Evolutionary conservation across 2,888 invertebrate genomes (phyloP).

Genomic region (Orthonychiurus folsomi): DNA sequence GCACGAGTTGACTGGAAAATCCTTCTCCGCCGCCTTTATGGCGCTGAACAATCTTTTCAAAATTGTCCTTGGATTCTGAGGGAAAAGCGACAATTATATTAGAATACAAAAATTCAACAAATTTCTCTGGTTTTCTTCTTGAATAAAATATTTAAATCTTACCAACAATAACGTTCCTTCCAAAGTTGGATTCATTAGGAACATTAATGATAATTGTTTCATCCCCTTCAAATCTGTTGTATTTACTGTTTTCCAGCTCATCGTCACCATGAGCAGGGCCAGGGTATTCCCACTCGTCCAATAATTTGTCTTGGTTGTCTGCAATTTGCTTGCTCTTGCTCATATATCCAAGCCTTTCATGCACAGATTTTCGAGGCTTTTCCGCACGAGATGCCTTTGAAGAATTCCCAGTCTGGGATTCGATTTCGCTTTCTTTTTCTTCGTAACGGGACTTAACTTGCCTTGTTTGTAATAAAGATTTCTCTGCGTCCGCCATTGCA

Average conservation of each 20-base stretch:
- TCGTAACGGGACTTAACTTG: background rate
- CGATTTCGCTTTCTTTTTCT: background rate
- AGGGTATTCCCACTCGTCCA: background rate
- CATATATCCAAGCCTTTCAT: background rate
- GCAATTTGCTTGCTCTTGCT: background rate
- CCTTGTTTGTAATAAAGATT: background rate
- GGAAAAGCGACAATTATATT: too few relatives aligned
- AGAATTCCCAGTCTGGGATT: background rate
- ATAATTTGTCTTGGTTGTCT: background rate
- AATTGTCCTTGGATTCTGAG: background rate
- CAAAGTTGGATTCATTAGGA: conserved; percentile 29
- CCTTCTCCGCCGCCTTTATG: background rate
- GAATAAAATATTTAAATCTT: background rate
- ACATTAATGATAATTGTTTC: conserved; percentile 4
- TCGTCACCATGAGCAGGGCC: background rate
- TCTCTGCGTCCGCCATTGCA: conserved; percentile 1
- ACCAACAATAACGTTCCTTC: conserved; percentile 56
- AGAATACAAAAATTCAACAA: too few relatives aligned
- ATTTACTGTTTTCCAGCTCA: background rate
- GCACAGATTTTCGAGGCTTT: conserved; percentile 3
- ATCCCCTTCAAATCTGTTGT: background rate
- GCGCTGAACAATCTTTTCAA: background rate
- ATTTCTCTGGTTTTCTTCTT: background rate
- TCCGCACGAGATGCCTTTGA: background rate
- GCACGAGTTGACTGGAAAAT: background rate